These are phyloP conservation scores for Hoplostethus atlanticus DNA, from an alignment of 2,797 vertebrate genomes.

Conservation along the genomic window DNA sequence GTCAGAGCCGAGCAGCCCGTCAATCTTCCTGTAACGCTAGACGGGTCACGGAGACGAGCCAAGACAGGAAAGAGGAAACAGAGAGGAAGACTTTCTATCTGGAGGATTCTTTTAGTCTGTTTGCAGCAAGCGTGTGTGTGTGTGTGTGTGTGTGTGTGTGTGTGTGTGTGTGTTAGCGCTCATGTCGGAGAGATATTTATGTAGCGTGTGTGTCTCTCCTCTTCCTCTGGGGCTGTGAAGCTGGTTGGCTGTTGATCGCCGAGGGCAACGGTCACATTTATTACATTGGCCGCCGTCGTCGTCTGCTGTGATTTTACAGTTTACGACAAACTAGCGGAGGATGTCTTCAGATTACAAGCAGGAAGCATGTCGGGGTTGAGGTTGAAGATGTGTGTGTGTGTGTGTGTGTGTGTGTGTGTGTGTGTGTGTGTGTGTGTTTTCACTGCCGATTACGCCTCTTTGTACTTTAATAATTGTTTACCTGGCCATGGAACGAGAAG, in stretches of 20 bases:
- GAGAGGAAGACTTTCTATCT: slow-evolving; percentile 1
- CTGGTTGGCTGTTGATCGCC: slow-evolving; percentile 45
- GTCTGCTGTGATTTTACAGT: neutral
- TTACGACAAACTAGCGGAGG: neutral
- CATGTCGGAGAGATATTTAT: slow-evolving; percentile 46
- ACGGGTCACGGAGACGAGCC: neutral
- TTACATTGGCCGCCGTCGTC: too few relatives aligned
- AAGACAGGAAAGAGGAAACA: slow-evolving; percentile 6
- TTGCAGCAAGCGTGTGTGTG: neutral
- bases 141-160: neutral
- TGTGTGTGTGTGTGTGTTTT: slow-evolving; percentile 11
- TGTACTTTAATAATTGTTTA: slow-evolving; percentile 51
- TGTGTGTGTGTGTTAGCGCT: slow-evolving; percentile 25
- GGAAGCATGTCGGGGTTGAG: neutral
- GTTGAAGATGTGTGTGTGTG: neutral
- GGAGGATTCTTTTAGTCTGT: slow-evolving; percentile 4
- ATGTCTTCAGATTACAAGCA: slow-evolving; percentile 1
- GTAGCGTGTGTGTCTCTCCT: slow-evolving; percentile 20
- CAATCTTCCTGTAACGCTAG: neutral
- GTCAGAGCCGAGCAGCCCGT: neutral
- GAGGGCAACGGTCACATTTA: slow-evolving; percentile 11
- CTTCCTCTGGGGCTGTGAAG: slow-evolving; percentile 15
- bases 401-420: slow-evolving; percentile 10
- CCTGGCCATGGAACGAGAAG: slow-evolving; percentile 63
- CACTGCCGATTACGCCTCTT: slow-evolving; percentile 10